Evolutionary conservation across 2,888 invertebrate genomes (phyloP).

Genomic region (Andrena marginata): DNA sequence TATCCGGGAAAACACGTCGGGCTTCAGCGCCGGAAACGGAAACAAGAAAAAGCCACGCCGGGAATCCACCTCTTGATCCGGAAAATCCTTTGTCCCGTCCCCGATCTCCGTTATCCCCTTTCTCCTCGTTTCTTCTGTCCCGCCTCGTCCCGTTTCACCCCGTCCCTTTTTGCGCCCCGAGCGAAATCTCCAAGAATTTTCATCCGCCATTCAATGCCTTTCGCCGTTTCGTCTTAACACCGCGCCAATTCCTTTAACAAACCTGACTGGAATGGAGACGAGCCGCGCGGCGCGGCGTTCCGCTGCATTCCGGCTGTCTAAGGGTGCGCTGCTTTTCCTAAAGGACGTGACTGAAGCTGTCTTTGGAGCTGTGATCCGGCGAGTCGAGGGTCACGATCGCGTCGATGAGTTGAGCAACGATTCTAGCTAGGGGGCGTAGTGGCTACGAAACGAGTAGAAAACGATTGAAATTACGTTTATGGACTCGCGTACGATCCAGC

Average conservation of each 20-base stretch:
- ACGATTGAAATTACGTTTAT: background rate
- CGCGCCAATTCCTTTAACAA: slow-evolving; percentile 12
- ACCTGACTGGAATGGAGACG: background rate
- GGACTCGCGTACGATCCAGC: background rate
- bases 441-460: background rate
- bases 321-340: too few species aligned
- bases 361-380: background rate
- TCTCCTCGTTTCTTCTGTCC: background rate
- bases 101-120: background rate
- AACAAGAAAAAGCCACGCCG: slow-evolving; percentile 48
- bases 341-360: background rate
- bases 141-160: background rate
- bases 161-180: background rate
- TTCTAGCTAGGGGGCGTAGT: background rate
- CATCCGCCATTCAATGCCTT: background rate
- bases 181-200: slow-evolving; percentile 4
- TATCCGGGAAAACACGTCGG: slow-evolving; percentile 18
- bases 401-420: background rate
- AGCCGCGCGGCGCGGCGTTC: background rate
- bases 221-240: background rate
- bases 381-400: background rate
- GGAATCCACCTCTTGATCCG: slow-evolving; percentile 43
- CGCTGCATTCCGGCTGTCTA: background rate
- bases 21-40: slow-evolving; percentile 45
- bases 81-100: slow-evolving; percentile 49